Evolutionary conservation across 2,113 vertebrate genomes (phyloP), one percentile per base, ranked within the genome.

Genomic region (Hippolais icterina): DNA sequence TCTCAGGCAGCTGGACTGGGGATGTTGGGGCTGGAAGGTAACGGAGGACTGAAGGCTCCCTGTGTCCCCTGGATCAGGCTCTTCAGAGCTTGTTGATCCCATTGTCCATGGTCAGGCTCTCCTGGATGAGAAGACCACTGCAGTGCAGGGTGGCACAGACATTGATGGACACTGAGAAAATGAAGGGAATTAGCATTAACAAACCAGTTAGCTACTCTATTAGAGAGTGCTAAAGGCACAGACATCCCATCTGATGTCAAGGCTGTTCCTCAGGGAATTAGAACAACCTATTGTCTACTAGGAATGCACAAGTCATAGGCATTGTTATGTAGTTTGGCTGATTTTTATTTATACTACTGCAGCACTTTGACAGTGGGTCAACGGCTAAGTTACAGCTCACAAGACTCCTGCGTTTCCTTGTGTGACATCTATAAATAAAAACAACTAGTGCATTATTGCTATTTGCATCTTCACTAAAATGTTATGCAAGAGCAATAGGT

Each of bases 41-140:
- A 47, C 0, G 0, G 53, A 49, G 25, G 4, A 18, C 39, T 39
- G 31, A 50, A 77, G 46, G 68, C 28, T 63, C 28, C 7, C 11
- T 2, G 22, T 12, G 22, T 12, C 50, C 31, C 7, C 28, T 11
- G 53, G 25, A 31, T 57, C 35, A 18, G 29, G 13, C 6, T 11
- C 50, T 49, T 31, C 54, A 25, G 28, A 63, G 16, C 37, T 3
- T 20, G 15, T 1, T 56, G 35, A 57, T 84, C 18, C 54, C 2
- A 0, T 2, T 57, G 7, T 11, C 39, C 33, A 5, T 2, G 13
- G 52, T 16, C 47, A 86, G 53, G 44, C 15, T 44, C 12, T 47
- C 68, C 24, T 27, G 50, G 35, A 25, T 39, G 54, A 54, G 53
- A 50, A 5, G 10, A 12, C 11, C 50, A 12, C 5, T 1, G 1